Evolutionary conservation across 64 coral and sea anemone species (phyloP), one percentile per base, ranked within the genome.

Genomic region (Montipora capricornis): DNA sequence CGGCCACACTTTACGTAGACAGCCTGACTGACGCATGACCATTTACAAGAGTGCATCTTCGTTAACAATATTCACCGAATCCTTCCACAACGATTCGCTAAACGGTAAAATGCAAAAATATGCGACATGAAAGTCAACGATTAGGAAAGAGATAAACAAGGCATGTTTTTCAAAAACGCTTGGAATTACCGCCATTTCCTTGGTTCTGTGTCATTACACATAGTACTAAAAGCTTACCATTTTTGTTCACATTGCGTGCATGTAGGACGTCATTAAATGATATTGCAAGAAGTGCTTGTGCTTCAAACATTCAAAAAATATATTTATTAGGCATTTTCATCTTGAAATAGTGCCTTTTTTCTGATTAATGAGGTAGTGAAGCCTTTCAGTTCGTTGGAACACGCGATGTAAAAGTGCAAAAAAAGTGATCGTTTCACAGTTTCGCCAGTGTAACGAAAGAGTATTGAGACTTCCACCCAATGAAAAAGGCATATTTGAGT

Each of bases 181-280:
- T 52, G n/a, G 9, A 52, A 80, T 52, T 68, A 17, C 37, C 37
- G 37, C 37, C 37, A 14, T 68, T 4, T n/a, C 16, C 13, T 68
- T 71, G 20, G 17, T 71, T 71, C 20, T 15, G 5, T 20, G 68
- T 2, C 68, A 71, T 17, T 67, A 14, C 14, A 82, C 1, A 12
- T 24, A 10, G n/a, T 20, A 14, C 74, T 9, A 2, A 68, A 71
- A 71, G 68, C 45, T 68, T 19, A 2, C 15, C 6, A 67, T 44
- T n/a, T 48, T 50, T 86, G 67, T 6, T 17, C 37, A 14, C 15
- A 19, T 86, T 86, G 82, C 82, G 82, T 86, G 82, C 46, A 47
- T 0, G 8, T 73, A 15, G 17, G 70, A 64, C 82, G 82, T 86
- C 66, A 86, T 71, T 19, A 22, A 49, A 12, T 29, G 12, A 73